Base-by-base conservation (phyloP, 2,113 vertebrate genomes). In the Columbina picui region DNA sequence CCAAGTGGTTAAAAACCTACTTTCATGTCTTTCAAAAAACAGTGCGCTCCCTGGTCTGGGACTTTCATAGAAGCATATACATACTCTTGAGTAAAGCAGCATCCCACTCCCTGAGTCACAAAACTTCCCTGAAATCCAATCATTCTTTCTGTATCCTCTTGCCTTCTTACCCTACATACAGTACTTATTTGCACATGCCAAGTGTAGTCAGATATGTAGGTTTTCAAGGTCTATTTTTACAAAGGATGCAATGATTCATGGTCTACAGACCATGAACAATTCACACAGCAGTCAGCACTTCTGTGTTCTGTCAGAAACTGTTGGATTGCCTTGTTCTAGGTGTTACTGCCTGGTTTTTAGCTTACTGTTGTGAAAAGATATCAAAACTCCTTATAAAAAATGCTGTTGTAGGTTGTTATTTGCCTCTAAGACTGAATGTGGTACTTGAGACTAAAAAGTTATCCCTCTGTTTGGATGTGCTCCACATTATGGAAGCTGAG, bases 181-280 rank as follows among this genome's bases (percentile, higher is more conserved):
- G 43, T 69, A 17, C 17, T 75, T 64, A 41, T 76, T 78, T 73
- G 20, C 41, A 76, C 19, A 6, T 49, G 56, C 3, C 13, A 49
- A 26, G 39, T 52, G 7, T 34, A 76, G 53, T 64, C 57, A 60
- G 60, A 57, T 53, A 73, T 5, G 18, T 38, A 79, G 13, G 3
- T 69, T 91, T 85, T n/a, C 38, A 61, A 69, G n/a, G 41, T 83
- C 91, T 85, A 32, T 81, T 96, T 94, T 81, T 87, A 50, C 29
- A 36, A 68, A 43, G 67, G 36, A 53, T 76, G 8, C 3, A 73
- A 78, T 91, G 74, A 87, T 91, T 94, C 69, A 67, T 27, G 34
- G 56, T 61, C 61, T n/a, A 50, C 22, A 75, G 76, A 84, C 38
- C 76, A 43, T 12, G 64, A 92, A 65, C 63, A 74, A 75, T 68